Percentiles rank a stretch among this genome's conserved stretches.
Evolutionary conservation across 2,797 vertebrate species (phyloP).

Genomic region (Peromyscus eremicus): DNA sequence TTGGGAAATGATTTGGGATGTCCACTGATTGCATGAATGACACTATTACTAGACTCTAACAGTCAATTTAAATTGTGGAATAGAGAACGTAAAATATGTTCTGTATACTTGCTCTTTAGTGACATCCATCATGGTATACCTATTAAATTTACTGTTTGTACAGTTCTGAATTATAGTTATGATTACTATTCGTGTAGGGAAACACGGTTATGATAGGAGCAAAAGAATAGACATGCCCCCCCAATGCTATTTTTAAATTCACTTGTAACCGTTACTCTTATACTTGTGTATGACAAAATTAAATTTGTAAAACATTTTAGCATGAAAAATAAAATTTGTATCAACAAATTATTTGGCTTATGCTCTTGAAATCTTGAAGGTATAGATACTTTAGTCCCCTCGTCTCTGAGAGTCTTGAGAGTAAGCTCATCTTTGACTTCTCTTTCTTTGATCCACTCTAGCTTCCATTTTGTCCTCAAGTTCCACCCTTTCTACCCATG

Average conservation of each 20-base stretch:
- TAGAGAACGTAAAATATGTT: slow-evolving; percentile 9
- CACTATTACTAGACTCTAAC: background rate
- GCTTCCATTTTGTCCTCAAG: background rate
- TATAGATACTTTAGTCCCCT: background rate
- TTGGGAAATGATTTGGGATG: slow-evolving; percentile 47
- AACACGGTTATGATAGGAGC: slow-evolving; percentile 80
- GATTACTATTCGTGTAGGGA: slow-evolving; percentile 79
- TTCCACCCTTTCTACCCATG: background rate
- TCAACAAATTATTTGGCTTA: slow-evolving; percentile 68
- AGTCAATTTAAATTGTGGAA: background rate
- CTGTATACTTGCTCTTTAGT: slow-evolving; percentile 40
- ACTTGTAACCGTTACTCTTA: slow-evolving; percentile 84
- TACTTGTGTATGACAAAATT: slow-evolving; percentile 84
- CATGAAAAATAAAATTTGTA: slow-evolving; percentile 87
- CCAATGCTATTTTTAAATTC: slow-evolving; percentile 88
- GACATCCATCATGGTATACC: slow-evolving; percentile 66
- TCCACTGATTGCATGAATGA: slow-evolving; percentile 6
- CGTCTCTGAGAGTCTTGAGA: background rate
- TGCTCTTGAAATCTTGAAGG: slow-evolving; percentile 50
- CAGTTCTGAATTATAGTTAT: slow-evolving; percentile 78
- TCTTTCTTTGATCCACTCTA: background rate
- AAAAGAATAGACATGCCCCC: slow-evolving; percentile 84
- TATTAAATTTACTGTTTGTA: slow-evolving; percentile 63
- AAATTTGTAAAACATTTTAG: slow-evolving; percentile 84
- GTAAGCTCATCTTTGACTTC: background rate